phyloP scores from a whole-genome alignment of 2,113 vertebrate species.

The Vulpes ferrilata region DNA sequence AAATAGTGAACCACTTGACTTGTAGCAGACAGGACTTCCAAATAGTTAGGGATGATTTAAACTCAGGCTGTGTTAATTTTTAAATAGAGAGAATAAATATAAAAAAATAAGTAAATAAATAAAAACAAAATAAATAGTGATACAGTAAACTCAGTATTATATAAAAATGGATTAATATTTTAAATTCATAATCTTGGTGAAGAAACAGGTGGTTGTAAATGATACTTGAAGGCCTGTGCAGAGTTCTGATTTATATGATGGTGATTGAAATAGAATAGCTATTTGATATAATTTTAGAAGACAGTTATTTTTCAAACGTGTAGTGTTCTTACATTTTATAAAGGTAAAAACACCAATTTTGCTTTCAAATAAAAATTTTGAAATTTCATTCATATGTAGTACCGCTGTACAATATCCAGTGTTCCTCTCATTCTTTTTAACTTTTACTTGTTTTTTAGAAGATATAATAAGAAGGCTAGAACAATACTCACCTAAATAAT shows the following conservation, averaged over 20 bases:
- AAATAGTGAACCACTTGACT: background rate
- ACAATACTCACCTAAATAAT: background rate
- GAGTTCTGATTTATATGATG: background rate
- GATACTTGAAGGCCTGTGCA: background rate
- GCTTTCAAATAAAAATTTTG: background rate
- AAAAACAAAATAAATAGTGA: background rate
- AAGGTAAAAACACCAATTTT: background rate
- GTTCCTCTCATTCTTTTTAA: background rate
- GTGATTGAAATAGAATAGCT: background rate
- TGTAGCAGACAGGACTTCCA: background rate
- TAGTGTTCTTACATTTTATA: background rate
- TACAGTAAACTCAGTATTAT: background rate
- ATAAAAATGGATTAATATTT: background rate
- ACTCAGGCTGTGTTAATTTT: background rate
- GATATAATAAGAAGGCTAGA: background rate
- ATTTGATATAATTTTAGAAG: background rate
- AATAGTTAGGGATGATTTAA: background rate
- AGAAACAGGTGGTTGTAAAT: background rate
- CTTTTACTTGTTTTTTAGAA: background rate
- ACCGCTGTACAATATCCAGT: background rate
- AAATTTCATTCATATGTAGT: background rate
- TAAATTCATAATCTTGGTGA: constrained; percentile 17
- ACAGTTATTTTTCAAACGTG: background rate
- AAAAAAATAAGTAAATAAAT: background rate
- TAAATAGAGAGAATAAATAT: background rate